Evolutionary conservation across 2,797 vertebrate genomes (phyloP), one percentile per base, ranked within the genome.

Genomic region (Ptychobarbus kaznakovi): DNA sequence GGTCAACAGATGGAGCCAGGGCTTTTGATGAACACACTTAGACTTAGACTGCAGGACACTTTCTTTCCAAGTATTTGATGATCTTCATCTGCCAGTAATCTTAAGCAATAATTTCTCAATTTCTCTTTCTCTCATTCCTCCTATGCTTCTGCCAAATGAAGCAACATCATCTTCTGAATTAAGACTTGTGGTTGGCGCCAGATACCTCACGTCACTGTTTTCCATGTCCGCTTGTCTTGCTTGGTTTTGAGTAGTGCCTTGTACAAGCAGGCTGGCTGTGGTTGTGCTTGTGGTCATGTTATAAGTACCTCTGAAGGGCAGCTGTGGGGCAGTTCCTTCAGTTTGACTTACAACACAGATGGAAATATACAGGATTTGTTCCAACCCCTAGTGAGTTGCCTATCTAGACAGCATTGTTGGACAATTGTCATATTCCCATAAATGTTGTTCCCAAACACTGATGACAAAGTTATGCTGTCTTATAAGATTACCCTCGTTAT

Each of bases 251-350:
- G 69, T 74, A 22, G 68, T 75, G 25, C 42, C 70, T 74, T 65
- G 20, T 38, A 74, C 7, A 32, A 63, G 25, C 6, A 73, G 40
- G 25, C 38, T 32, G 51, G 18, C 28, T 82, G 81, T 63, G 76
- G 76, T 78, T 78, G 51, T 63, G 38, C n/a, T 78, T 78, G 76
- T 78, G 76, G 76, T 63, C 56, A 78, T 78, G 56, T 78, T 63
- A n/a, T 61, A 61, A 61, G 53, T 61, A 42, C n/a, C 76, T 63
- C 76, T 28, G 38, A 78, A 25, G n/a, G 56, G 76, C 56, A 78
- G 76, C 22, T 61, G 53, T 78, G 38, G 56, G 76, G 38, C 53
- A 78, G 53, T 28, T 78, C 8, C 20, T 38, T 77, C 53, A 77
- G 20, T 56, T 73, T 82, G 51, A 56, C 66, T 69, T 46, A 9